Conservation (phyloP, 1,140 invertebrate genomes). For the Scaptodrosophila lebanonensis region DNA sequence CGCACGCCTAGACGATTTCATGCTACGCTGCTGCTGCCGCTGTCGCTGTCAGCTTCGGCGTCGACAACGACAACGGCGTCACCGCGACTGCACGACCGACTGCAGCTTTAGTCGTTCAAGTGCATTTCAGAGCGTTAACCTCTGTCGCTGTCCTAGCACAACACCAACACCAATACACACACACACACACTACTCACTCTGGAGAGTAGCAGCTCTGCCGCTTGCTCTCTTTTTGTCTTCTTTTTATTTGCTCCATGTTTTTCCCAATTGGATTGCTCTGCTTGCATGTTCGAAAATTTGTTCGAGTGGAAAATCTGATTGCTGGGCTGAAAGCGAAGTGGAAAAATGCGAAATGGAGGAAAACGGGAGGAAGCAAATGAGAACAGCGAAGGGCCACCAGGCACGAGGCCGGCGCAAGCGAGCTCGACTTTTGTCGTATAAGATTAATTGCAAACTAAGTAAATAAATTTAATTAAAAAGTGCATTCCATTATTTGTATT, state of each 20-base stretch:
- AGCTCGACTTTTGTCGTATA: no score
- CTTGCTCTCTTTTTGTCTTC: background rate
- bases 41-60: constrained; percentile 11
- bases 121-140: constrained; percentile 74
- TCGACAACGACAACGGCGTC: constrained; percentile 3
- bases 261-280: constrained; percentile 44
- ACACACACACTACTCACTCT: constrained; percentile 14
- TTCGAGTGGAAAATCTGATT: constrained; percentile 47
- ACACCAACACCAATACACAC: constrained; percentile 48
- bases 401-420: no score
- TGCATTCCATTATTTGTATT: background rate
- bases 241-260: constrained; percentile 20
- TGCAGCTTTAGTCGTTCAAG: constrained; percentile 66
- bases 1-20: constrained; percentile 45
- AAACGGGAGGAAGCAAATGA: constrained; percentile 29
- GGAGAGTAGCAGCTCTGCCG: background rate
- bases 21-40: constrained; percentile 27
- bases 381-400: constrained; percentile 2
- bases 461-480: background rate
- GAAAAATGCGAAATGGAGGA: background rate
- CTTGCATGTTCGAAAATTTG: constrained; percentile 27
- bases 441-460: constrained; percentile 1
- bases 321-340: constrained; percentile 14
- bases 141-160: constrained; percentile 58
- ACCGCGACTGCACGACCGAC: constrained; percentile 33